Evolutionary conservation across 2,113 vertebrate species (phyloP).

Genomic region (Poeciliopsis turrubarensis): DNA sequence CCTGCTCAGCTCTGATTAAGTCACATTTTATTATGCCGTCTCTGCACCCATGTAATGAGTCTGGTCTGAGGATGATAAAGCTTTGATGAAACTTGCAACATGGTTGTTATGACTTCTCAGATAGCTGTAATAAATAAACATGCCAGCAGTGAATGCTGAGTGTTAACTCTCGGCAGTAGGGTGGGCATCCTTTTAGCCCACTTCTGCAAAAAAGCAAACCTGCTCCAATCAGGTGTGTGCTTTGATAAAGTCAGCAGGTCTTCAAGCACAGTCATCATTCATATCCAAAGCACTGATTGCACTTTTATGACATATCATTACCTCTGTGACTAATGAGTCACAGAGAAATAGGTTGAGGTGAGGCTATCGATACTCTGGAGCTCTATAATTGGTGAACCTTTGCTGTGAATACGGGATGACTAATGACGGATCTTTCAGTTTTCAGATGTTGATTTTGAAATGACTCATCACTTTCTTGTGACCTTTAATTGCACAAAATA

Average conservation of each 20-base stretch:
- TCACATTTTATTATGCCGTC: constrained; percentile 81
- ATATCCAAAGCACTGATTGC: constrained; percentile 46
- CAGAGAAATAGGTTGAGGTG: constrained; percentile 40
- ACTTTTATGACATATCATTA: constrained; percentile 67
- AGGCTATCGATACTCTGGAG: constrained; percentile 63
- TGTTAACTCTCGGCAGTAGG: constrained; percentile 20
- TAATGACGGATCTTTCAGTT: constrained; percentile 61
- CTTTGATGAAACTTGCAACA: constrained; percentile 82
- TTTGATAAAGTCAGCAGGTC: constrained; percentile 23
- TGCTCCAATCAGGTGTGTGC: background rate
- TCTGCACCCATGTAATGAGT: constrained; percentile 81
- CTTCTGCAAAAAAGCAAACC: constrained; percentile 75
- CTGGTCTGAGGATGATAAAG: constrained; percentile 83
- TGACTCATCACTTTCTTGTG: constrained; percentile 65
- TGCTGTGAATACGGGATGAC: constrained; percentile 48
- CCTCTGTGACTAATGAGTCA: constrained; percentile 61
- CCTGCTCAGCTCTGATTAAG: constrained; percentile 82
- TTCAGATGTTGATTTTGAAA: constrained; percentile 61
- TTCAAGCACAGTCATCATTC: constrained; percentile 41
- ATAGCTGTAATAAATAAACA: constrained; percentile 73
- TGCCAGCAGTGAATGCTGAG: constrained; percentile 46
- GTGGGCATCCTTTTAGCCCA: constrained; percentile 55
- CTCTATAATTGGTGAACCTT: constrained; percentile 50
- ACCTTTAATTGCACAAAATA: constrained; percentile 66
- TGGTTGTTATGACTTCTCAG: constrained; percentile 82